These are phyloP conservation scores for Agelas oroides DNA, from an alignment of 37 sponge, comb jelly and placozoan genomes.

Conservation along the genomic window DNA sequence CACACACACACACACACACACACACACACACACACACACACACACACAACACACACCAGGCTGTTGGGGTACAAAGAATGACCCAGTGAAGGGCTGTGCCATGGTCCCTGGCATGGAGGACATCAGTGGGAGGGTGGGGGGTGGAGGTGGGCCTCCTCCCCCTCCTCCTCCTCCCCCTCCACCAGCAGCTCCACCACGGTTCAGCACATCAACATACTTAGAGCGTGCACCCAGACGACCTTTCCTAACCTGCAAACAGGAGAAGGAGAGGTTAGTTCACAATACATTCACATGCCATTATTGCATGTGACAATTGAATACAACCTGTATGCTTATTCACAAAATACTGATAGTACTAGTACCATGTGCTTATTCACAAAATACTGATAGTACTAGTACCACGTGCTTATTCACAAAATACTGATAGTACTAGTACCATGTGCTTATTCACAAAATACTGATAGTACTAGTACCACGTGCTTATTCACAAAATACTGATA, in stretches of 20 bases:
- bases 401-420: too few species aligned
- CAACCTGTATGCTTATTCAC: background rate
- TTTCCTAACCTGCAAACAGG: conserved; percentile 9
- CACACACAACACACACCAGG: conserved; percentile 21
- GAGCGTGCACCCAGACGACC: conserved; percentile 48
- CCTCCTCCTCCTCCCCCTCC: background rate
- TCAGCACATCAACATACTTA: conserved; percentile 78
- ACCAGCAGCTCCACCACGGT: conserved; percentile 14
- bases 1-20: background rate
- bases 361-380: background rate
- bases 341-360: too few species aligned
- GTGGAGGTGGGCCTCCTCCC: conserved; percentile 17
- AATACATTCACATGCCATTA: background rate
- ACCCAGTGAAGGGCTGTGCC: conserved; percentile 38
- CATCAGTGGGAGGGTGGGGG: conserved; percentile 36
- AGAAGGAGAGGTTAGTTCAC: background rate
- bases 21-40: conserved; percentile 1
- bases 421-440: too few species aligned
- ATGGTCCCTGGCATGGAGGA: background rate
- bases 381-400: too few species aligned
- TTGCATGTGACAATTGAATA: background rate
- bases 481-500: too few species aligned
- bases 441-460: background rate
- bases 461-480: too few species aligned
- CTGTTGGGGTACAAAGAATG: conserved; percentile 66